These are phyloP conservation scores for Falcunculus frontatus DNA, from an alignment of 2,113 vertebrate genomes.

Conservation along the genomic window DNA sequence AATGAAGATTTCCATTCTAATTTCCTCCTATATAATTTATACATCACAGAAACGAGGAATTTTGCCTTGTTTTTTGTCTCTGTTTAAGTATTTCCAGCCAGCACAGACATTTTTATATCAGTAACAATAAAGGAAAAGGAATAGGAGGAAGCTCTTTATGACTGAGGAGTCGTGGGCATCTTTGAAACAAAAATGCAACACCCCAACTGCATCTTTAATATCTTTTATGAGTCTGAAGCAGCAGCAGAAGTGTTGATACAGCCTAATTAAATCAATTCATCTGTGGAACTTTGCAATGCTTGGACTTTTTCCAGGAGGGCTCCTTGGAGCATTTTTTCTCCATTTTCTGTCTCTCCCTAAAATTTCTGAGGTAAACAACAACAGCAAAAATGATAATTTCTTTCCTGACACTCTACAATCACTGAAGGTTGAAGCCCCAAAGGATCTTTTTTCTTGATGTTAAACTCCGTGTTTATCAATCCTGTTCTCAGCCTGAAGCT, in stretches of 20 bases:
- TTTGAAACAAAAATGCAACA: background rate
- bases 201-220: constrained; percentile 26
- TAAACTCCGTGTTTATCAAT: constrained; percentile 23
- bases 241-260: constrained; percentile 24
- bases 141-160: background rate
- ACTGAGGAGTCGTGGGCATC: constrained; percentile 16
- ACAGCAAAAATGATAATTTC: constrained; percentile 30
- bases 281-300: constrained; percentile 37
- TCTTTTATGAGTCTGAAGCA: constrained; percentile 23
- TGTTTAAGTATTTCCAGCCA: background rate
- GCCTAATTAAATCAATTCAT: constrained; percentile 73
- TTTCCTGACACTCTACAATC: constrained; percentile 23
- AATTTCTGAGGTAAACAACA: constrained; percentile 66
- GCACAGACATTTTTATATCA: background rate
- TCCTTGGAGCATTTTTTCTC: constrained; percentile 61
- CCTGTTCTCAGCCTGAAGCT: background rate
- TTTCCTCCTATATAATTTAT: background rate
- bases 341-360: constrained; percentile 11
- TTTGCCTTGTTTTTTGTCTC: background rate
- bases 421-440: background rate
- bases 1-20: too few relatives aligned
- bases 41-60: background rate
- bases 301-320: constrained; percentile 58
- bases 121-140: background rate
- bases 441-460: background rate